Base-by-base conservation (phyloP, 1,140 invertebrate genomes). In the Eupeodes corollae region DNA sequence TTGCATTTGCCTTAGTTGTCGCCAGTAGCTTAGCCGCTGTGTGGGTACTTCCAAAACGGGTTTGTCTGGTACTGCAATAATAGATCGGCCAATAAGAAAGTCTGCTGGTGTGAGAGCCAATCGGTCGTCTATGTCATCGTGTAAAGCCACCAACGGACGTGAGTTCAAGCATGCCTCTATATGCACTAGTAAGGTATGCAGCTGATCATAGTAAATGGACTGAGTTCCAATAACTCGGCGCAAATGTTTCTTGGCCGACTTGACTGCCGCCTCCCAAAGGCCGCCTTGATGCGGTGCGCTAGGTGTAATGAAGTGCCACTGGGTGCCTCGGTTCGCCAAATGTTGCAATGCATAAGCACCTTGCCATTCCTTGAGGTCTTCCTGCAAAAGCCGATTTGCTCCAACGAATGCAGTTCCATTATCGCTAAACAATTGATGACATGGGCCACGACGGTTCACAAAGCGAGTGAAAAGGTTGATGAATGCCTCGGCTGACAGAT, bases 361-460 rank as follows among this genome's bases (percentile, higher is more conserved):
- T 12, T 39, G 44, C 31, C 10, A 45, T 13, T 11, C 42, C 19
- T 12, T 14, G 6, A 21, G 15, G 11, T 40, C 21, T 47, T 49
- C 49, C 9, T 15, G 31, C 13, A 42, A 18, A 12, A 65, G 46
- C 40, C 62, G 47, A 2, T 47, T 46, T 38, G 59, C 59, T 6
- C 61, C 58, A n/a, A 59, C 42, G 45, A 70, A 70, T 43, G 62
- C 69, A 1, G 59, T 65, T 0, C 57, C 68, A 46, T 62, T 60
- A 49, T 71, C 70, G 14, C 47, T 50, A 44, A 56, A 61, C 1
- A 72, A 52, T 3, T 42, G 41, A 0, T 34, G 15, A 12, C 56
- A 50, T 39, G 12, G 53, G 53, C 10, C 58, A 31, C 31, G 31
- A 16, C 57, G 33, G n/a, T 42, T 31, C n/a, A 57, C 52, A 39